Evolutionary conservation across 2,888 invertebrate species (phyloP).

Genomic region (Trypoxylon attenuatum): DNA sequence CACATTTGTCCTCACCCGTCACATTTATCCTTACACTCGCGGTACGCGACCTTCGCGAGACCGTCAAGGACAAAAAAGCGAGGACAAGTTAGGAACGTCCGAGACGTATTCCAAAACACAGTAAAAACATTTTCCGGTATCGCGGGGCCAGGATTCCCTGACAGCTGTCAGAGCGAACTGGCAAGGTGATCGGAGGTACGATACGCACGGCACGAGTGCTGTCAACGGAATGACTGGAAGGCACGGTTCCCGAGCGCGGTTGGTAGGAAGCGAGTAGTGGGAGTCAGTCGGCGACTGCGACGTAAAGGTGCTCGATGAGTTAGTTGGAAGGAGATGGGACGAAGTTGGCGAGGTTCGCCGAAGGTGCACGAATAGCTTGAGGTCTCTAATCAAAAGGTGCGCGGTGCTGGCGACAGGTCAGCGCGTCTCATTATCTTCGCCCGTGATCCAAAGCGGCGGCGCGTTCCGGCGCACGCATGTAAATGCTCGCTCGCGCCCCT

Average conservation of each 20-base stretch:
- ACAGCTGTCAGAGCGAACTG: constrained; percentile 42
- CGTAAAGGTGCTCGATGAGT: constrained; percentile 5
- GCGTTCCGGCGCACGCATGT: constrained; percentile 24
- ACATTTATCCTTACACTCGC: constrained; percentile 3
- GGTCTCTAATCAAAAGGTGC: constrained; percentile 16
- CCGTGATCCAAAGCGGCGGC: constrained; percentile 37
- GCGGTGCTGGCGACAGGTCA: constrained; percentile 40
- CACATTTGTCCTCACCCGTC: constrained; percentile 32
- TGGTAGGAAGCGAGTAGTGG: constrained; percentile 2
- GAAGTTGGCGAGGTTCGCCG: background rate
- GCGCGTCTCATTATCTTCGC: constrained; percentile 44
- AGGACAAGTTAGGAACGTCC: background rate
- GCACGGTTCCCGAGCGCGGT: constrained; percentile 31
- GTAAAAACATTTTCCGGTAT: background rate
- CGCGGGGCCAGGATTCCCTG: constrained; percentile 15
- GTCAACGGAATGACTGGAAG: constrained; percentile 66
- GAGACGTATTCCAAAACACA: background rate
- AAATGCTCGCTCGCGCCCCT: constrained; percentile 37
- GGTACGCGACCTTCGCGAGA: background rate
- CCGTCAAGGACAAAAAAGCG: background rate
- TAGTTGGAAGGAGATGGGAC: background rate
- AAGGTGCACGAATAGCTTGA: background rate
- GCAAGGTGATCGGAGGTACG: constrained; percentile 4
- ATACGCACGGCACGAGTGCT: constrained; percentile 54
- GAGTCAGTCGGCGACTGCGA: constrained; percentile 24